Conservation (phyloP, 2,888 invertebrate genomes). For the Plebejus anna region DNA sequence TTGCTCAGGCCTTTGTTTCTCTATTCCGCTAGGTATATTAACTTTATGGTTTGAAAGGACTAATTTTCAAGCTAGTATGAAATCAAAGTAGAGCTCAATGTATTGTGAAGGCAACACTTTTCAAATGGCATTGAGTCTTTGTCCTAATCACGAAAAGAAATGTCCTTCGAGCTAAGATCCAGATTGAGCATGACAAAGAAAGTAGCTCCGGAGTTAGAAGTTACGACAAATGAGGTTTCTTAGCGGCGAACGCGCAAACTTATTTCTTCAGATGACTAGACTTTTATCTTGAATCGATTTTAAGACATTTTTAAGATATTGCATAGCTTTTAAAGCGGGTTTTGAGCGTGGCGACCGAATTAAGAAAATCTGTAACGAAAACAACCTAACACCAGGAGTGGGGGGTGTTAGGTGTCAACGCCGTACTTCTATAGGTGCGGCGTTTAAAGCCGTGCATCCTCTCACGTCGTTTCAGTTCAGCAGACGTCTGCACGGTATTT, state of each 20-base stretch:
- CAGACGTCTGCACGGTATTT: too few relatives aligned
- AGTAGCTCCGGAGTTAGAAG: constrained; percentile 8
- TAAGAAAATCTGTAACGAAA: too few relatives aligned
- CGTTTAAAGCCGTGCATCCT: too few relatives aligned
- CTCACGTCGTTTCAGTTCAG: too few relatives aligned
- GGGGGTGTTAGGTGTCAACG: too few relatives aligned
- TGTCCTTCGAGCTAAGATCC: constrained; percentile 9
- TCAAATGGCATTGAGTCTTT: constrained; percentile 8
- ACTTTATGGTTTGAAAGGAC: background rate
- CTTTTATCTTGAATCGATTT: background rate
- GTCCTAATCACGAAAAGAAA: background rate
- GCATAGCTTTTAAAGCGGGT: too few relatives aligned
- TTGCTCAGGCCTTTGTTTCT: too few relatives aligned
- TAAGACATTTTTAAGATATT: background rate
- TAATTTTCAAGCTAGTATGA: background rate
- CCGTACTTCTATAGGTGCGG: too few relatives aligned
- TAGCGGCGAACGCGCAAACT: background rate
- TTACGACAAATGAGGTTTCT: constrained; percentile 20
- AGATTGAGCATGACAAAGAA: constrained; percentile 22
- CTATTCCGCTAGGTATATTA: too few relatives aligned
- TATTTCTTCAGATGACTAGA: constrained; percentile 15
- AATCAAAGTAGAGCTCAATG: constrained; percentile 1
- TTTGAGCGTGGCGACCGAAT: too few relatives aligned
- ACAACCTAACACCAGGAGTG: too few relatives aligned
- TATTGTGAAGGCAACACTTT: constrained; percentile 2